Evolutionary conservation across 2,797 vertebrate species (phyloP).

Genomic region (Acrossocheilus wenchowensis): DNA sequence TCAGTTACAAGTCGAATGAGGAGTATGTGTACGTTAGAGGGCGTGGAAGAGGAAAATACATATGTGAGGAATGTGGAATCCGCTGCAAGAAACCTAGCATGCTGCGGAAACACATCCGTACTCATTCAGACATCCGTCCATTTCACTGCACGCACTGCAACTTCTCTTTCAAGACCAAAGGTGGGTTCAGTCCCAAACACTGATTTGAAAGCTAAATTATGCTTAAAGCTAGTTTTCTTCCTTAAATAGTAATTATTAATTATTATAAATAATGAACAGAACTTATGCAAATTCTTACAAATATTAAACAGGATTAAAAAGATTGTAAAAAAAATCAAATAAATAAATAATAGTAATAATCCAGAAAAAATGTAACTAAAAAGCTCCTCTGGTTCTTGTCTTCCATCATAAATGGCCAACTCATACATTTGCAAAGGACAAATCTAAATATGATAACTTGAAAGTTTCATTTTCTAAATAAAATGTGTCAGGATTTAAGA

Average conservation of each 20-base stretch:
- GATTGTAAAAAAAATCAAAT: not conserved
- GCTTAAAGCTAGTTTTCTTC: not conserved
- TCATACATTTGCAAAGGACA: not conserved
- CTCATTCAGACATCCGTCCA: slow-evolving; percentile 95
- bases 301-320: not conserved
- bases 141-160: slow-evolving; percentile 98
- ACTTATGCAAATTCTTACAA: not conserved
- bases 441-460: not conserved
- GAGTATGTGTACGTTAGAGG: slow-evolving; percentile 98
- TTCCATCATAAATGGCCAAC: not conserved
- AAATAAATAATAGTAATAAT: not conserved
- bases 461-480: not conserved
- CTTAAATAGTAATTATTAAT: not conserved
- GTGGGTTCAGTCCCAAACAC: slow-evolving; percentile 69
- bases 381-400: not conserved
- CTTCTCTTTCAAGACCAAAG: slow-evolving; percentile 99
- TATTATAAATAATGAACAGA: not conserved
- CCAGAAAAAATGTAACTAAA: not conserved
- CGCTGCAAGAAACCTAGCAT: slow-evolving; percentile 99
- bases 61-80: slow-evolving; percentile 99
- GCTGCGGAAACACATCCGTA: slow-evolving; percentile 98
- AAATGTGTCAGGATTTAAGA: not conserved
- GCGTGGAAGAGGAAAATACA: slow-evolving; percentile 95
- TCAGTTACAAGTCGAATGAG: slow-evolving; percentile 97
- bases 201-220: not conserved